Evolutionary conservation across 2,113 vertebrate genomes (phyloP), one percentile per base, ranked within the genome.

Genomic region (Sinosuthora webbiana): DNA sequence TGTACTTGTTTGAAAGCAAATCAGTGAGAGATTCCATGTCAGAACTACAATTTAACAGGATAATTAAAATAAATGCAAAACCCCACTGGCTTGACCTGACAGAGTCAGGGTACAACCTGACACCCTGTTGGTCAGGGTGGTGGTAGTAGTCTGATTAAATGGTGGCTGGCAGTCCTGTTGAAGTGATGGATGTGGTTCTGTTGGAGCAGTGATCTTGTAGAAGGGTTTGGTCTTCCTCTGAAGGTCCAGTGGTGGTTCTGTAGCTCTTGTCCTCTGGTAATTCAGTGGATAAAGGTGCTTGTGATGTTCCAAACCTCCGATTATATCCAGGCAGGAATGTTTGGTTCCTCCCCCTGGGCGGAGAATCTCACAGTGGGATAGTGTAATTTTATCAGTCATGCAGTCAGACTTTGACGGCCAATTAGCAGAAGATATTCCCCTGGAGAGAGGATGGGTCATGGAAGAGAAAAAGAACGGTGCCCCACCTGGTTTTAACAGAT

Each of bases 161-260:
- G 35, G 13, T 77, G 57, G 22, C 57, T 77, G 57, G 57, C 74
- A 63, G 10, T 12, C 28, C 45, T 39, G 10, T 7, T 33, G 45
- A 1, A 62, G 57, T 50, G 74, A 21, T 8, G 11, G 74, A 9
- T 10, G 30, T 41, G 35, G 4, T 8, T 78, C 23, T 77, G 35
- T 14, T 63, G 47, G 6, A 50, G 35, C 7, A 3, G 75, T 10
- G 75, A 52, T n/a, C 52, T 0, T 41, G 17, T 21, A 63, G 57
- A n/a, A 3, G 0, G 6, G 8, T 4, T 4, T 52, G 23, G 2
- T n/a, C 14, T 22, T n/a, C 30, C 59, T n/a, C 13, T 52, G 37
- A 39, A 22, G 5, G 5, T 63, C 30, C 15, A 27, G 23, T 13
- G 35, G 37, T 78, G 18, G 18, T 42, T 28, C 3, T 52, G 30